Evolutionary conservation across 2,888 invertebrate genomes (phyloP).

Genomic region (Eulithis prunata): DNA sequence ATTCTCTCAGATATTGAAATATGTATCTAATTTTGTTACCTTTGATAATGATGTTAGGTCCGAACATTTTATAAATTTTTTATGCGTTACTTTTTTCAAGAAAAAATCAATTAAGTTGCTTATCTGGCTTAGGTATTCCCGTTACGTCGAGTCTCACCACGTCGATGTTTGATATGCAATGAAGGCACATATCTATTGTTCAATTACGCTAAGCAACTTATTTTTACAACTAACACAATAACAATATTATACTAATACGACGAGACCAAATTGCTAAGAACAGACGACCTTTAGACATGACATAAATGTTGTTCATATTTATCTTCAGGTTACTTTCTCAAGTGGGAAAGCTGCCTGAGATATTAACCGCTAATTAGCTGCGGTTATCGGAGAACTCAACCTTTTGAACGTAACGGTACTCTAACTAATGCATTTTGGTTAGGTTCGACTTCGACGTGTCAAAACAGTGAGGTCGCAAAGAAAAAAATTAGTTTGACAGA

Average conservation of each 20-base stretch:
- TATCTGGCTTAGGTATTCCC: no score
- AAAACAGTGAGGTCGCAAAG: conserved; percentile 9
- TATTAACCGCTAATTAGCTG: conserved; percentile 47
- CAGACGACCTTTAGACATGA: conserved; percentile 28
- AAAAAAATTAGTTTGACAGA: background rate
- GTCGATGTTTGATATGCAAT: background rate
- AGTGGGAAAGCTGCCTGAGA: conserved; percentile 47
- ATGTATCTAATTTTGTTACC: no score
- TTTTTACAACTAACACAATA: background rate
- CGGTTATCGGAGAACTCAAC: conserved; percentile 35
- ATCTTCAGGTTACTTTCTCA: conserved; percentile 49
- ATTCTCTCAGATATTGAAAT: no score
- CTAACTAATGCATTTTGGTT: conserved; percentile 21
- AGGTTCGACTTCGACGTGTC: conserved; percentile 11
- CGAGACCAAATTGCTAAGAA: background rate
- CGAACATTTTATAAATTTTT: no score
- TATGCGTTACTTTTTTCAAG: no score
- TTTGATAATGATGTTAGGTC: no score
- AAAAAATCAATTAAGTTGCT: no score
- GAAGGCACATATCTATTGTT: background rate
- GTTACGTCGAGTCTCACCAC: no score
- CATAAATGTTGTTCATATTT: conserved; percentile 28
- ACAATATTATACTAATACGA: no score
- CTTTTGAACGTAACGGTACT: conserved; percentile 35
- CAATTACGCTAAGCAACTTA: background rate